Base-by-base conservation (phyloP, 1,140 invertebrate species). In the Zaprionus vittiger region DNA sequence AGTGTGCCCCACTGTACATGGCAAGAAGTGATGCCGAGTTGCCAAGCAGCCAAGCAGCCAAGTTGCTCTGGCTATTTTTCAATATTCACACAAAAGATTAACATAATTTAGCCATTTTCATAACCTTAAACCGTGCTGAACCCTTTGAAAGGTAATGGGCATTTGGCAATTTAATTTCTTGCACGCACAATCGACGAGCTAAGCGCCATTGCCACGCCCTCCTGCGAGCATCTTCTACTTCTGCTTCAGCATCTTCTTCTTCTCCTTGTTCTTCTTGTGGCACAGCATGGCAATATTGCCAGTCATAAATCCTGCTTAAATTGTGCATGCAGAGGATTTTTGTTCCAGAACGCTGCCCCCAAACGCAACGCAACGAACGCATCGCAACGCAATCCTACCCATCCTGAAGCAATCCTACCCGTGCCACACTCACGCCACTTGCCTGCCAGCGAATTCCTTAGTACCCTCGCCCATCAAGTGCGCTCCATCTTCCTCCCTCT, bases 271-370 rank as follows among this genome's bases (percentile, higher is more conserved):
- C 71, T 78, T 64, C 77, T 63, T 59, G 38, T 61, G 65, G 47
- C 56, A 31, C 64, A 55, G 37, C 61, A 56, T 26, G 24, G 79
- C 86, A 86, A 90, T 90, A 90, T 90, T 90, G 86, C 85, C 82
- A 91, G 86, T 80, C 86, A 90, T 90, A 90, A 90, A 90, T 90
- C 82, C 85, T 90, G 85, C 85, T 90, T 91, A 90, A 90, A 90
- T 90, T 90, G 85, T 90, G 85, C 85, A 90, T 90, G 85, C 79
- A 90, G 85, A 90, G 81, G 86, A 90, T 90, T 90, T 90, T 91
- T 90, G 86, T 90, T 89, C 86, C 86, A 89, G 85, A 90, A 89
- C 84, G 83, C 41, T 76, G 61, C 68, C 68, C 68, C 59, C 38
- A 61, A 69, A 54, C 72, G 47, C 64, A 77, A 72, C 31, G 49